Evolutionary conservation across 2,113 vertebrate species (phyloP).

Genomic region (Raja brachyura): DNA sequence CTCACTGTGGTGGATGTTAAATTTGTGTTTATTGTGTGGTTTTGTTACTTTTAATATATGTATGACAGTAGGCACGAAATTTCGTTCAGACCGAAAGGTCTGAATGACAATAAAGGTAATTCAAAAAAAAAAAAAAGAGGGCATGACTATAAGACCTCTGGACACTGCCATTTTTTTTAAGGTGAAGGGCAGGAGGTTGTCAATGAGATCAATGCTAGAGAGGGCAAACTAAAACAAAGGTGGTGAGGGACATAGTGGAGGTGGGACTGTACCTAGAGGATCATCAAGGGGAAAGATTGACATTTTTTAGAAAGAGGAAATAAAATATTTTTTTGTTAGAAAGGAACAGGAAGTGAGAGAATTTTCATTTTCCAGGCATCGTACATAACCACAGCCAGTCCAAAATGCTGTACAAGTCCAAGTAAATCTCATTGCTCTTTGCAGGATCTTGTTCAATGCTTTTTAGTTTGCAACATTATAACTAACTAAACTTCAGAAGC

Average conservation of each 20-base stretch:
- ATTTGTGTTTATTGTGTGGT: too few species aligned
- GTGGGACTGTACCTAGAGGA: neutral
- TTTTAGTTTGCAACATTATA: too few species aligned
- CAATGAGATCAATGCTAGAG: too few species aligned
- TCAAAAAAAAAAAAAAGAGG: too few species aligned
- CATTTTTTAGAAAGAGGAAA: neutral
- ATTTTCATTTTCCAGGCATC: neutral
- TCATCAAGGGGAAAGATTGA: neutral
- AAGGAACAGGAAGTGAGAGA: neutral
- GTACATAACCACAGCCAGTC: neutral
- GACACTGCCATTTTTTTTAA: neutral
- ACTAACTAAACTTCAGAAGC: neutral
- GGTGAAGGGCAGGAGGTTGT: neutral
- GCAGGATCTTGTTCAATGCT: too few species aligned
- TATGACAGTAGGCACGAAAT: too few species aligned
- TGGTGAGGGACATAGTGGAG: neutral
- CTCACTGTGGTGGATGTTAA: too few species aligned
- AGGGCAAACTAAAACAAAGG: neutral
- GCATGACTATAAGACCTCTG: neutral
- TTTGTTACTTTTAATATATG: too few species aligned
- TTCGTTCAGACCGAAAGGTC: too few species aligned
- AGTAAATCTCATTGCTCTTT: too few species aligned
- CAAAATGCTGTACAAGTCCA: neutral
- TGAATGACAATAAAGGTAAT: too few species aligned
- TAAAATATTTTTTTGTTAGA: too few species aligned